These are phyloP conservation scores for Strigamia transsilvanica DNA, from an alignment of 2,888 invertebrate species.

Conservation along the genomic window DNA sequence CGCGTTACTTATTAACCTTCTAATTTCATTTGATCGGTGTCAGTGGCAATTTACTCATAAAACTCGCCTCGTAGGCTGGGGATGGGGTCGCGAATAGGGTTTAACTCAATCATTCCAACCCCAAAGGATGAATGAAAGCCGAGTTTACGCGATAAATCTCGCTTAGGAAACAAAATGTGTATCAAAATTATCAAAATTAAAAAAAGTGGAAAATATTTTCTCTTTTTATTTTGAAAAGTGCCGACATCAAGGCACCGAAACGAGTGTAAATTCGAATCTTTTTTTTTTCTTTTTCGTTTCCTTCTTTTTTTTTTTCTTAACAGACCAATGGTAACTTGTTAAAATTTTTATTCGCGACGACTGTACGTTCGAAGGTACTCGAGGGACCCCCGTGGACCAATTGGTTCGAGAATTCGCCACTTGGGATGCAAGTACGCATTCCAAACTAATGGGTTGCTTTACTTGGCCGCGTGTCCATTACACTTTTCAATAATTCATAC, in stretches of 20 bases:
- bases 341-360: conserved; percentile 34
- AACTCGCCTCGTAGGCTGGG: background rate
- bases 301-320: too few relatives aligned
- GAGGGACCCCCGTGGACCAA: conserved; percentile 16
- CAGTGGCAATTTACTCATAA: conserved; percentile 49
- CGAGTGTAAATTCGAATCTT: background rate
- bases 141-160: conserved; percentile 48
- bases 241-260: background rate
- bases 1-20: conserved; percentile 35
- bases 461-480: background rate
- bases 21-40: conserved; percentile 53
- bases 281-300: background rate
- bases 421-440: conserved; percentile 33
- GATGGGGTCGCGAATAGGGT: background rate
- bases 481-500: conserved; percentile 24
- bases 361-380: background rate
- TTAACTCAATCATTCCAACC: conserved; percentile 52
- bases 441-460: conserved; percentile 11
- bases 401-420: conserved; percentile 37
- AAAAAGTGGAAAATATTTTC: background rate
- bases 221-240: background rate
- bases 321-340: background rate
- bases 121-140: conserved; percentile 42
- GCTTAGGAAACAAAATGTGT: background rate
- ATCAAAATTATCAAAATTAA: background rate